These are phyloP conservation scores for Phytoseiulus persimilis DNA, from an alignment of 2,888 invertebrate genomes.

Conservation along the genomic window DNA sequence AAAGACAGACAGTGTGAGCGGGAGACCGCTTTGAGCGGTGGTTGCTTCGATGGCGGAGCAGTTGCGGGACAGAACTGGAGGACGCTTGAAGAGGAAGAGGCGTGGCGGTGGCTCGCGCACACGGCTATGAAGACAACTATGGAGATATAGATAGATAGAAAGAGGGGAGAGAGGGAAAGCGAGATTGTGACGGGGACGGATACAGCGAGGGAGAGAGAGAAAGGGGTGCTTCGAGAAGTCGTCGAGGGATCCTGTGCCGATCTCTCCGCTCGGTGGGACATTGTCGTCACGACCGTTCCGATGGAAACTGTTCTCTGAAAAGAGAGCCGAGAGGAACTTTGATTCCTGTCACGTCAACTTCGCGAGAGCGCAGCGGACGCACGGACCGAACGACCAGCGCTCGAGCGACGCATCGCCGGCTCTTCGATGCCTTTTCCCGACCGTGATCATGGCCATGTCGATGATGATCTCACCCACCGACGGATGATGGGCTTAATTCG, in stretches of 20 bases:
- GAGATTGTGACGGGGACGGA: too few species aligned
- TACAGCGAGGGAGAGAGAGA: too few species aligned
- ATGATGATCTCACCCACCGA: background rate
- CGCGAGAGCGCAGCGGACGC: background rate
- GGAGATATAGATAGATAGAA: background rate
- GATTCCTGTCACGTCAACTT: conserved; percentile 5
- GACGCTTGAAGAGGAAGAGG: background rate
- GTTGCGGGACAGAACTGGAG: background rate
- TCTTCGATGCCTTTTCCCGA: background rate
- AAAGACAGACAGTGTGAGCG: background rate
- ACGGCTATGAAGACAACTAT: background rate
- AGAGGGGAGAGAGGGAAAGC: too few species aligned
- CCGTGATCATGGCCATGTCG: background rate
- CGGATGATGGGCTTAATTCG: background rate
- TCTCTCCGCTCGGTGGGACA: background rate
- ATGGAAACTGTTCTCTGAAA: background rate
- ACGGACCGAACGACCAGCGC: background rate
- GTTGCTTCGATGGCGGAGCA: background rate
- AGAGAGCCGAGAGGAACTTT: background rate
- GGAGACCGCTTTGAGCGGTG: background rate
- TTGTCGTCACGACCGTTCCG: background rate
- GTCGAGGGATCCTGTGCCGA: background rate
- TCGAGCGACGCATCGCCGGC: background rate
- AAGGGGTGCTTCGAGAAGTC: background rate
- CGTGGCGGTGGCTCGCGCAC: background rate